Conservation (phyloP, 2,113 vertebrate species). For the Penelope pileata region DNA sequence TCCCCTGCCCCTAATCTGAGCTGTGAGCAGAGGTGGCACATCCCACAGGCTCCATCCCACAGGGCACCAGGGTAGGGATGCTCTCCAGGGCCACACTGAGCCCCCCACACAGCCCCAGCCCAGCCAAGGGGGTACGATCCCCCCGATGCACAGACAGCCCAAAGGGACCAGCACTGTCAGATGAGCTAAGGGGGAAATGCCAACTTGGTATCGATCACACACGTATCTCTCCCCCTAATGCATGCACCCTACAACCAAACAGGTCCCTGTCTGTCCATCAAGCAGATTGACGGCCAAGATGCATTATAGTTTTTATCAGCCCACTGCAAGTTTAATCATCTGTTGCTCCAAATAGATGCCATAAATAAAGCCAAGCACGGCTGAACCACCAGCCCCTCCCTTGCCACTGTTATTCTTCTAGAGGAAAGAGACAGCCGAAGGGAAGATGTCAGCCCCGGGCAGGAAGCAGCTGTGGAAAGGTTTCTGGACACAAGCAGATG, state of each 20-base stretch:
- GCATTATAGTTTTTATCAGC: neutral
- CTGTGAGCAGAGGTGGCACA: neutral
- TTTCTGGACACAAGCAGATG: slow-evolving; percentile 13
- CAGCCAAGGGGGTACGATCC: neutral
- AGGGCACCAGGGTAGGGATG: neutral
- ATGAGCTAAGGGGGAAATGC: neutral
- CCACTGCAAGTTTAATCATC: slow-evolving; percentile 11
- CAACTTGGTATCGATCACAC: neutral
- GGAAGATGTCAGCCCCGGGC: slow-evolving; percentile 53
- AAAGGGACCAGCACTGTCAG: neutral
- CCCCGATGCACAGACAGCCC: neutral
- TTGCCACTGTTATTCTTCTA: neutral
- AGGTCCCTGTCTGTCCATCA: neutral
- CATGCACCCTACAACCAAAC: neutral
- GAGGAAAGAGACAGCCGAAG: slow-evolving; percentile 36
- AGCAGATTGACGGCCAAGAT: neutral
- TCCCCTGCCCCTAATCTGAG: slow-evolving; percentile 13
- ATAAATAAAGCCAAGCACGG: slow-evolving; percentile 7
- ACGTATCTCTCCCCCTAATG: neutral
- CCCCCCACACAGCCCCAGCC: neutral
- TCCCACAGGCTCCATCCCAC: neutral
- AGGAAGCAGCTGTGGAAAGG: slow-evolving; percentile 73
- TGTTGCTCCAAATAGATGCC: neutral
- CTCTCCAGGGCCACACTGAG: neutral
- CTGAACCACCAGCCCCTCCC: neutral